phyloP scores from a whole-genome alignment of 2,113 vertebrate genomes.

The Eurystomus gularis region DNA sequence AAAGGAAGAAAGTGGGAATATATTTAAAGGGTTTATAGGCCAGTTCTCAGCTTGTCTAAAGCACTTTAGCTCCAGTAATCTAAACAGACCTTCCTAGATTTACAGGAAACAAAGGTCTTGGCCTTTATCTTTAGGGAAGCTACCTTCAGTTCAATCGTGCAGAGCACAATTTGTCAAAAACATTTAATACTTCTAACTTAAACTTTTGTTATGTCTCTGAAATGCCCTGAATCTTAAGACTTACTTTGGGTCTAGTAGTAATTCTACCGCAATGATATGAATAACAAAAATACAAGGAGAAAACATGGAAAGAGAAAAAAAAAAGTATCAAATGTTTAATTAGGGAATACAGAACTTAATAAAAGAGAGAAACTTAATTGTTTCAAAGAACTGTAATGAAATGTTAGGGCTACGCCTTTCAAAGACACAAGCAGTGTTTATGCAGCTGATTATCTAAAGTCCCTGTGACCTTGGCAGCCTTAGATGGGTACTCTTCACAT shows the following conservation, averaged over 20 bases:
- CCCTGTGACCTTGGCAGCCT: conserved; percentile 60
- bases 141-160: too few species aligned
- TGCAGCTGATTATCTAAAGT: conserved; percentile 39
- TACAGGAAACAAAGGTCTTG: background rate
- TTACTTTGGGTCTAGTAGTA: background rate
- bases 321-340: background rate
- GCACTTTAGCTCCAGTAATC: background rate
- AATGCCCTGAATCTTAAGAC: background rate
- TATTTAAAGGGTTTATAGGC: background rate
- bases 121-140: background rate
- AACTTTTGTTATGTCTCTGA: background rate
- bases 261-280: background rate
- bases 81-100: background rate
- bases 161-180: background rate
- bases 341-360: background rate
- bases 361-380: background rate
- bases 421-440: conserved; percentile 38
- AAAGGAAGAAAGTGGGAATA: background rate
- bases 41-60: background rate
- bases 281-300: background rate
- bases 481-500: conserved; percentile 63
- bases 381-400: background rate
- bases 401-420: conserved; percentile 14
- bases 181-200: background rate
- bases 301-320: accelerated